A percentile compares a stretch with the other conserved stretches of the same genome.
Conservation (phyloP, 2,113 vertebrate species). For the Psilopogon haemacephalus region DNA sequence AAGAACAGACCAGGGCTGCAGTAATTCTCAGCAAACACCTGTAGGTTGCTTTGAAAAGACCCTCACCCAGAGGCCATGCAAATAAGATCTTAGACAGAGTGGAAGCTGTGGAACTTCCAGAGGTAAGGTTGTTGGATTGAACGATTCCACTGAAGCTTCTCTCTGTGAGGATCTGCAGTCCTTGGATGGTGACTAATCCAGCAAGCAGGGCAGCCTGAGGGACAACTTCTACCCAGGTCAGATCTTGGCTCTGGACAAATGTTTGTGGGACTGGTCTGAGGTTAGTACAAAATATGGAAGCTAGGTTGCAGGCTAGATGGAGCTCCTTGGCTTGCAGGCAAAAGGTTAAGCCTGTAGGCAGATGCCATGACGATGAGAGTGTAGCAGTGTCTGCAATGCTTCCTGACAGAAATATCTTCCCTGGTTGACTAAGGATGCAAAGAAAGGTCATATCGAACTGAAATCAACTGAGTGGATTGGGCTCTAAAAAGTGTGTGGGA, state of each 20-base stretch:
- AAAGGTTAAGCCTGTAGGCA: background rate
- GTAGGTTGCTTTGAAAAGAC: background rate
- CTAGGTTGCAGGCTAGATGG: background rate
- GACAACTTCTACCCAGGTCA: background rate
- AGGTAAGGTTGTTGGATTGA: background rate
- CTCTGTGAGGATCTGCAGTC: background rate
- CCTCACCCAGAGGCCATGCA: background rate
- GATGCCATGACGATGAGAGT: background rate
- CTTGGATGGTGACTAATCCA: background rate
- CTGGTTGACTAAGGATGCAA: background rate
- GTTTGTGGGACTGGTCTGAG: background rate
- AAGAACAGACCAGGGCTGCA: background rate
- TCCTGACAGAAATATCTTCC: background rate
- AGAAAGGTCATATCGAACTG: background rate
- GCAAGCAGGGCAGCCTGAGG: background rate
- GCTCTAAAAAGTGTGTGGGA: background rate
- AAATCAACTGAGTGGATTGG: background rate
- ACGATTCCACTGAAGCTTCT: background rate
- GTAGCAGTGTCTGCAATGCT: background rate
- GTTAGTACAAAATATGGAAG: background rate
- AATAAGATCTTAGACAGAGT: background rate
- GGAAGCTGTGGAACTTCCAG: background rate
- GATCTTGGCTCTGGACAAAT: background rate
- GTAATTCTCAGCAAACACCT: background rate
- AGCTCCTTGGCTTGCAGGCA: background rate